phyloP scores from a whole-genome alignment of 2,113 vertebrate genomes.

The Calidris pugnax region DNA sequence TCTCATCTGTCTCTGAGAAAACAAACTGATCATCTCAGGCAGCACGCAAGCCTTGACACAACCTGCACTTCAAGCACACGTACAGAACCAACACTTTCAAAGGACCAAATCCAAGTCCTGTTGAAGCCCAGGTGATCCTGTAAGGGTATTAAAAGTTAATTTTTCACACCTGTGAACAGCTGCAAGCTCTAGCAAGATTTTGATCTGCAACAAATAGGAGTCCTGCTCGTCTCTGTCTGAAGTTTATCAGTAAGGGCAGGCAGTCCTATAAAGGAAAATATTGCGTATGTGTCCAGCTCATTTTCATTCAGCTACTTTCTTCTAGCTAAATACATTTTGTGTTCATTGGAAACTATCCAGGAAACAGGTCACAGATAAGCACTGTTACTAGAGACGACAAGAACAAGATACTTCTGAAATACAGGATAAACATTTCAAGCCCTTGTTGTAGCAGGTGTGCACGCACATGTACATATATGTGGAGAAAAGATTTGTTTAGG shows the following conservation, averaged over 20 bases:
- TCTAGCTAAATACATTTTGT: neutral
- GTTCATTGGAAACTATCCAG: neutral
- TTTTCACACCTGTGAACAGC: neutral
- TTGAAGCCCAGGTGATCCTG: neutral
- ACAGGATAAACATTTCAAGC: neutral
- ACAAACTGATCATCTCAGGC: neutral
- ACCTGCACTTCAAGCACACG: accelerated
- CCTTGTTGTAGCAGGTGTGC: neutral
- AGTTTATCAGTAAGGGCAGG: neutral
- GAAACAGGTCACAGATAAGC: neutral
- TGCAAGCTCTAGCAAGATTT: neutral
- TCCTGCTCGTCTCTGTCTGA: neutral
- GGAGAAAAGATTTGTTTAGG: neutral
- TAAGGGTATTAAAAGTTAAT: neutral
- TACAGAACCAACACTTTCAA: neutral
- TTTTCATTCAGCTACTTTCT: neutral
- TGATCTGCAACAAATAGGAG: neutral
- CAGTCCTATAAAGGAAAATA: neutral
- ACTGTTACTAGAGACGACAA: neutral
- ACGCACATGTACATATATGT: neutral
- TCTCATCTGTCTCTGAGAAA: neutral
- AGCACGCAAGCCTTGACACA: accelerated
- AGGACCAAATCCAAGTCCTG: neutral
- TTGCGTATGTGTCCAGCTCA: neutral
- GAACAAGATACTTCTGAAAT: neutral